phyloP scores from a whole-genome alignment of 2,113 vertebrate genomes.

The Dendropsophus ebraccatus region DNA sequence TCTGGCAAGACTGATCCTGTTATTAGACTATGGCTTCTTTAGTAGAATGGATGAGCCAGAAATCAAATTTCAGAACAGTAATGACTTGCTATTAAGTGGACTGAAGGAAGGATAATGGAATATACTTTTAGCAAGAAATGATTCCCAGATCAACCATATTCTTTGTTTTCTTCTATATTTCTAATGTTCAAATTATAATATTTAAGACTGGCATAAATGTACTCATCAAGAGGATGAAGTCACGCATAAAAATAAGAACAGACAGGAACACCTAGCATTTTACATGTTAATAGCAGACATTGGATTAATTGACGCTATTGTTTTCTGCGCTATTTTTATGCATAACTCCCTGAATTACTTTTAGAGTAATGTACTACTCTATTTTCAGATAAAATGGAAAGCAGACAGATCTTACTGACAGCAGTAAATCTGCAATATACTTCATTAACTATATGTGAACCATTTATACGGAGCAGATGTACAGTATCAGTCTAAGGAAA shows the following conservation, averaged over 20 bases:
- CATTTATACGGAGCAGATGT: background rate
- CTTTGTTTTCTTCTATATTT: background rate
- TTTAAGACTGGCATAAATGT: background rate
- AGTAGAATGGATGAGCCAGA: slow-evolving; percentile 25
- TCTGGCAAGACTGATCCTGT: slow-evolving; percentile 9
- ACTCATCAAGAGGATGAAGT: background rate
- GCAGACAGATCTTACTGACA: background rate
- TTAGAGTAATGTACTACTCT: background rate
- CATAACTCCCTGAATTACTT: background rate
- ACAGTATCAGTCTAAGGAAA: too few relatives aligned
- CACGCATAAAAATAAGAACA: background rate
- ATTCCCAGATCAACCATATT: background rate
- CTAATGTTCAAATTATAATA: background rate
- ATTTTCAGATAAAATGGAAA: background rate
- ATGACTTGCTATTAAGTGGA: background rate
- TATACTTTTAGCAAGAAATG: background rate
- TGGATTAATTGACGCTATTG: background rate
- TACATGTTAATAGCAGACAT: background rate
- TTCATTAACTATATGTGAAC: background rate
- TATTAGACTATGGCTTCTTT: slow-evolving; percentile 42
- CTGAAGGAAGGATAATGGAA: slow-evolving; percentile 25
- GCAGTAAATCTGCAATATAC: background rate
- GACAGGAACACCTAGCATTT: background rate
- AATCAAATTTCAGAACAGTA: background rate
- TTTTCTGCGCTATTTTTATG: background rate